phyloP scores from a whole-genome alignment of 2,113 vertebrate genomes.

The Loxodonta africana region DNA sequence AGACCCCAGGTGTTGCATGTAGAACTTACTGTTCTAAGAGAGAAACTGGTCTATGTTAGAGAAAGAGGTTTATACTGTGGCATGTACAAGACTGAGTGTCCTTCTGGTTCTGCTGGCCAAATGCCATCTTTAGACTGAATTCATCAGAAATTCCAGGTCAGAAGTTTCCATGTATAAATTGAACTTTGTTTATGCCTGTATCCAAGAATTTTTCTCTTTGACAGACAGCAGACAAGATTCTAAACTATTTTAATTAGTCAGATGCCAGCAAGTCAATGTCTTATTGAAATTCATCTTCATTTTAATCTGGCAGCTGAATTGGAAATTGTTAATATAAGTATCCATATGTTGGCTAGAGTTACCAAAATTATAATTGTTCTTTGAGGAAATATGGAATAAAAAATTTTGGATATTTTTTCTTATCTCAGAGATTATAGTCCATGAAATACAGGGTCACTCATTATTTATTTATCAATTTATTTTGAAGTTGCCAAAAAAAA shows the following conservation, averaged over 20 bases:
- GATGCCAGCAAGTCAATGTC: background rate
- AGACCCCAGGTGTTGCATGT: background rate
- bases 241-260: conserved; percentile 16
- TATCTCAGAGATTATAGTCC: background rate
- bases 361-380: conserved; percentile 17
- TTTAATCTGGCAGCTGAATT: background rate
- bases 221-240: conserved; percentile 9
- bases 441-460: background rate
- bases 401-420: background rate
- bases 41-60: background rate
- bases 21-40: background rate
- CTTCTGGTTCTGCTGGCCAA: background rate
- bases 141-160: background rate
- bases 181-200: background rate
- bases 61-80: background rate
- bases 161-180: background rate
- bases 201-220: background rate
- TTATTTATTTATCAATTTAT: background rate
- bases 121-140: background rate
- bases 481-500: background rate
- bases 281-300: background rate
- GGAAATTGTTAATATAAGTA: background rate
- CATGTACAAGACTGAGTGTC: background rate
- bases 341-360: background rate
- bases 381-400: background rate